A percentile compares a stretch with the other conserved stretches of the same genome.
phyloP scores from a whole-genome alignment of 1,140 invertebrate species.

The Pectinophora gossypiella region DNA sequence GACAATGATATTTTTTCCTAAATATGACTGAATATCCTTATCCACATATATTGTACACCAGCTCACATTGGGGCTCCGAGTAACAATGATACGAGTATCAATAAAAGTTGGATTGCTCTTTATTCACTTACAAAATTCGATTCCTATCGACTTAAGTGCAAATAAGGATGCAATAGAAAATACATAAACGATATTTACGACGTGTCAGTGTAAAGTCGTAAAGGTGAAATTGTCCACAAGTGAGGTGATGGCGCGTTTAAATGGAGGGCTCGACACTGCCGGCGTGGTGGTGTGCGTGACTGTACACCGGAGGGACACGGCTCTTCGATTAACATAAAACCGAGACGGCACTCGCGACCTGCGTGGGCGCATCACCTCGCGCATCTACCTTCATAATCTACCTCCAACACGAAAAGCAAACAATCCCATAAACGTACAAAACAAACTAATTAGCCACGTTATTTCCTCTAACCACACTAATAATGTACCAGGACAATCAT shows the following conservation, averaged over 20 bases:
- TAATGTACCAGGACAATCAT: conserved; percentile 10
- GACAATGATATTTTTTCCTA: no score
- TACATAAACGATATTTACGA: conserved; percentile 52
- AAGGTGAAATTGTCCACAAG: conserved; percentile 54
- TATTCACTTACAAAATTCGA: not conserved
- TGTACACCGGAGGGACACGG: conserved; percentile 46
- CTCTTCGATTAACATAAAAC: conserved; percentile 75
- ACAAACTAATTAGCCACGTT: conserved; percentile 6
- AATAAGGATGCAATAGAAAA: conserved; percentile 40
- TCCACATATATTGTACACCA: no score
- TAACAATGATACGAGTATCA: no score
- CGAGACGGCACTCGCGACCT: conserved; percentile 32
- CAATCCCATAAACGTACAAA: not conserved
- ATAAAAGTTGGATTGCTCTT: not conserved
- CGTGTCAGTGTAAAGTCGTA: conserved; percentile 54
- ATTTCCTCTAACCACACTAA: not conserved
- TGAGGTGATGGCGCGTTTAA: conserved; percentile 49
- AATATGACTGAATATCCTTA: no score
- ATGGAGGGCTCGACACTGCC: conserved; percentile 37
- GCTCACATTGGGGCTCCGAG: no score
- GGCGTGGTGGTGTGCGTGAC: no score
- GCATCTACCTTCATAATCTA: conserved; percentile 11
- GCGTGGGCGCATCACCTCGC: conserved; percentile 51
- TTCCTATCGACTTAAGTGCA: conserved; percentile 26
- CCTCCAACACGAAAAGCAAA: not conserved